These are phyloP conservation scores for Galeopsomyia nigrocyanea DNA, from an alignment of 2,888 invertebrate genomes.

Conservation along the genomic window DNA sequence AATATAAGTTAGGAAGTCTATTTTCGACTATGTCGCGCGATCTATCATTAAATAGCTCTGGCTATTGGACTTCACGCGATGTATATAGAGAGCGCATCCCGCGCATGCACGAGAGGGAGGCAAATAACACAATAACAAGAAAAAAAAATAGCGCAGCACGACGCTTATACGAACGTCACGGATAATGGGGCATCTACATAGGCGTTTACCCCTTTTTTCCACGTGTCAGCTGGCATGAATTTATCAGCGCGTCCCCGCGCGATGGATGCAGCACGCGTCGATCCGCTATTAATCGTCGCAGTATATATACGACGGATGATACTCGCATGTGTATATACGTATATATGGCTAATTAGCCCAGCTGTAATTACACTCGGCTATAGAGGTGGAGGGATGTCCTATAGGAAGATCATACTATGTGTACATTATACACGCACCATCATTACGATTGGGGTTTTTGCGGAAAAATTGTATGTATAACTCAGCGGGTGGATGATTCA, in stretches of 20 bases:
- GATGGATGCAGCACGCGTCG: not conserved
- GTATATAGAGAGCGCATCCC: not conserved
- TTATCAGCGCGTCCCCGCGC: constrained; percentile 6
- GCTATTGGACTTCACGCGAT: constrained; percentile 1
- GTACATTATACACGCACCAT: not conserved
- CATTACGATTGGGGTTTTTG: not conserved
- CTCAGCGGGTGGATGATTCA: constrained; percentile 35
- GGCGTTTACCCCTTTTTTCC: constrained; percentile 29
- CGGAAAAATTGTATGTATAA: not conserved
- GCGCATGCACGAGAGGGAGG: not conserved
- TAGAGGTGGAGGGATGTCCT: constrained; percentile 1
- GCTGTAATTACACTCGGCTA: constrained; percentile 17
- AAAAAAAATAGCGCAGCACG: not conserved
- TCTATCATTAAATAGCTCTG: no score
- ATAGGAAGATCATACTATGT: not conserved
- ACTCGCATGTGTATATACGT: no score
- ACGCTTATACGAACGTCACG: constrained; percentile 5
- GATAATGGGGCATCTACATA: constrained; percentile 16
- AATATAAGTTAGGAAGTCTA: no score
- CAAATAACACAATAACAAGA: not conserved
- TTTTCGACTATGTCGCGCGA: no score
- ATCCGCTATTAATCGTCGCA: constrained; percentile 25
- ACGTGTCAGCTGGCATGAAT: constrained; percentile 36
- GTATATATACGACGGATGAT: not conserved
- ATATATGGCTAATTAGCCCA: constrained; percentile 37